Percentiles rank a stretch among this genome's conserved stretches.
These are phyloP conservation scores for Circaetus gallicus DNA, from an alignment of 2,113 vertebrate genomes.

Conservation along the genomic window DNA sequence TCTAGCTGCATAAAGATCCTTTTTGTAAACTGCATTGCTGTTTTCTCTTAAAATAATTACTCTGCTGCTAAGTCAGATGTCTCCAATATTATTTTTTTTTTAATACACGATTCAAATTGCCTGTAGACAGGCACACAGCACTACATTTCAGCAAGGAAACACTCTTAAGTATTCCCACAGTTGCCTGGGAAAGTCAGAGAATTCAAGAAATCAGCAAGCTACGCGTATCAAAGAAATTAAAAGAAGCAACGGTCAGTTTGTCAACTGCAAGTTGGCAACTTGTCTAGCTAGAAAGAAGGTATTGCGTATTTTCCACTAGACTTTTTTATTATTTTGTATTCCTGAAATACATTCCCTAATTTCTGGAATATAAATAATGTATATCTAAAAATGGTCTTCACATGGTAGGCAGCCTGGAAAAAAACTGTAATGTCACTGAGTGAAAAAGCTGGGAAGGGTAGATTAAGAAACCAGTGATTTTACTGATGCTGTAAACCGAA, in stretches of 20 bases:
- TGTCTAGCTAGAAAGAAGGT: not conserved
- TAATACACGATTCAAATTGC: not conserved
- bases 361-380: not conserved
- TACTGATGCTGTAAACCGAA: constrained; percentile 12
- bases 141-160: not conserved
- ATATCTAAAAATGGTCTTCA: not conserved
- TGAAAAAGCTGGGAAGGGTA: not conserved
- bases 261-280: not conserved
- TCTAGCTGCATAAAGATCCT: not conserved
- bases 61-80: not conserved
- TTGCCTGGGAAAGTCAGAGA: not conserved
- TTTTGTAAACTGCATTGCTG: not conserved
- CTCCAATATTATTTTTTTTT: not conserved
- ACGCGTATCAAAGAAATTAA: not conserved
- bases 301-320: not conserved
- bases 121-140: not conserved
- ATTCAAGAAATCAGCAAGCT: not conserved
- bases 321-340: not conserved
- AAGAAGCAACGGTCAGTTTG: not conserved
- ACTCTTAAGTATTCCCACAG: not conserved
- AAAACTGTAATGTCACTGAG: not conserved
- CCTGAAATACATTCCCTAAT: not conserved
- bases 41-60: not conserved
- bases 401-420: not conserved
- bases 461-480: constrained; percentile 13